Evolutionary conservation across 1,140 invertebrate genomes (phyloP), one percentile per base, ranked within the genome.

Genomic region (Hylaeus volcanicus): DNA sequence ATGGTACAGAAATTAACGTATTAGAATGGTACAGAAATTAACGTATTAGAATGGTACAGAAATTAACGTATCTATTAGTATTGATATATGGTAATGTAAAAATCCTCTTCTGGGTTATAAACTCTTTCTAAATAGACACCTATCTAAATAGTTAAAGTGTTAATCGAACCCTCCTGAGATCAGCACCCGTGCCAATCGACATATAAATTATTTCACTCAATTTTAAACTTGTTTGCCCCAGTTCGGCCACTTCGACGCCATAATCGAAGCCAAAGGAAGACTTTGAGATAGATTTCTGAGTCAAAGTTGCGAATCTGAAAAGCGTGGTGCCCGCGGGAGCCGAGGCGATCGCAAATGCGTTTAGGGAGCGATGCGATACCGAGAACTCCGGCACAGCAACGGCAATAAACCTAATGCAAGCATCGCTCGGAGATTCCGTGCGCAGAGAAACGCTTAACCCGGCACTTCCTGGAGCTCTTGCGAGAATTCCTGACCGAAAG

Each of bases 331-430:
- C 53, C 53, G 79, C 37, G 65, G 74, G 58, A 79, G 66, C 72
- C 68, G 61, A 80, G 80, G n/a, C 71, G 71, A 78, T 86, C 86
- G 88, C 86, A 84, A 89, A 89, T 89, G 72, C 86, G 84, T 78
- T 87, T 87, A 88, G 84, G 86, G 26, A 82, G 88, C 79, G 76
- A 74, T 55, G 81, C 74, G 48, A 83, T 89, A 88, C 88, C 74
- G 72, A 75, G 86, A 88, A 88, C 82, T 72, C 63, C 75, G 66
- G 15, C 78, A 75, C 74, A 12, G 68, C 68, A 69, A 79, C 69
- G 65, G 88, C 78, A 88, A 88, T 89, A 89, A 89, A 89, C 88
- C 65, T 79, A 86, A 86, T 81, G 78, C 87, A 83, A 89, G 26
- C 84, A 89, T 84, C 85, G 83, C 74, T 77, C 66, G 69, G 85